Conservation (phyloP, 2,113 vertebrate genomes). For the Neomonachus schauinslandi region DNA sequence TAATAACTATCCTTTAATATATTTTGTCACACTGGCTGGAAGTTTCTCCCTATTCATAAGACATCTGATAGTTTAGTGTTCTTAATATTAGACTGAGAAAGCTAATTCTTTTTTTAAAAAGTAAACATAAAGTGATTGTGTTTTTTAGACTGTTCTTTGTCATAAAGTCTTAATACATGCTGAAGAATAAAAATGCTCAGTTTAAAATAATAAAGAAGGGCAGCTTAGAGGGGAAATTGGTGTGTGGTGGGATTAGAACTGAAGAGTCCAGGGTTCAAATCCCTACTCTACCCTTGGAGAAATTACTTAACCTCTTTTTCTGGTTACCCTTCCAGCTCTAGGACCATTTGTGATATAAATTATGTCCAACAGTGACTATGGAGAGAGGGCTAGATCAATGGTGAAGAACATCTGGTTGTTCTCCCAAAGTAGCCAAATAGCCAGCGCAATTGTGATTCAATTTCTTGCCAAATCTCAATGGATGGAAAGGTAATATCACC, state of each 20-base stretch:
- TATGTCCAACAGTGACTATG: not conserved
- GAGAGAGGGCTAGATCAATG: not conserved
- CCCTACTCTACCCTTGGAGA: not conserved
- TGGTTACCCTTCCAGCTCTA: not conserved
- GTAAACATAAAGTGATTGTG: not conserved
- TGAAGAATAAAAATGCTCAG: not conserved
- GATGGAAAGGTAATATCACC: not conserved
- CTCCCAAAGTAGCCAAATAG: not conserved
- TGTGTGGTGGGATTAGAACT: not conserved
- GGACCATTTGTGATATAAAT: not conserved
- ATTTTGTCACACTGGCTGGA: not conserved
- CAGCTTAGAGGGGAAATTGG: not conserved
- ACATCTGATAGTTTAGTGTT: not conserved
- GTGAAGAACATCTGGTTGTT: not conserved
- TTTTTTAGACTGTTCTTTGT: not conserved
- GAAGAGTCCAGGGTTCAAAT: not conserved
- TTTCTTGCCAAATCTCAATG: not conserved
- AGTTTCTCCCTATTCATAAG: not conserved
- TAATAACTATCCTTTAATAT: not conserved
- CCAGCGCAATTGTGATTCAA: not conserved
- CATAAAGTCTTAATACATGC: not conserved
- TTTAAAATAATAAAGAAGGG: not conserved
- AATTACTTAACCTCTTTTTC: not conserved
- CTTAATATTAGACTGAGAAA: not conserved
- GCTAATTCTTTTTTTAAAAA: not conserved